A percentile compares a stretch with the other conserved stretches of the same genome.
phyloP scores from a whole-genome alignment of 2,888 invertebrate genomes.

The Pyrocoelia pectoralis region DNA sequence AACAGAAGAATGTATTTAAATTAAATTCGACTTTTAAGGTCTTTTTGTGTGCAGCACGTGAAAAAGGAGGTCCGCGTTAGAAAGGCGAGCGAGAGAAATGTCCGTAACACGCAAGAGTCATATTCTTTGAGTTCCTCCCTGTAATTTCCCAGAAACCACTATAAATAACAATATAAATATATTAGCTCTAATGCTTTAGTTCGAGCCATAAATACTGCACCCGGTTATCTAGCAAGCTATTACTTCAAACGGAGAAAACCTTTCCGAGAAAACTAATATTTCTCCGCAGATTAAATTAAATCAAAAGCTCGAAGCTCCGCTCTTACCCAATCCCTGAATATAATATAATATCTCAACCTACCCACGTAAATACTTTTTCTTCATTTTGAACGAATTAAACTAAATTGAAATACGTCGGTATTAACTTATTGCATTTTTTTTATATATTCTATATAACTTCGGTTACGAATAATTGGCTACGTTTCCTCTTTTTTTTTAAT shows the following conservation, averaged over 20 bases:
- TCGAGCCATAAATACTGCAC: constrained; percentile 55
- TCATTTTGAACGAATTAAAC: constrained; percentile 59
- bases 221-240: constrained; percentile 48
- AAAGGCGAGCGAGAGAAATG: constrained; percentile 40
- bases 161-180: constrained; percentile 59
- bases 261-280: constrained; percentile 58
- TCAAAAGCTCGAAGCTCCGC: constrained; percentile 55
- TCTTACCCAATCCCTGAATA: constrained; percentile 52
- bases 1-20: constrained; percentile 43
- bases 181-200: constrained; percentile 57
- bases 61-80: constrained; percentile 1
- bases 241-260: constrained; percentile 53
- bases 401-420: constrained; percentile 60
- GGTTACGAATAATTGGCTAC: constrained; percentile 46
- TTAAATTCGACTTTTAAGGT: constrained; percentile 40
- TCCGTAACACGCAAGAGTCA: constrained; percentile 46
- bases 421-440: constrained; percentile 56
- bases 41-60: constrained; percentile 15
- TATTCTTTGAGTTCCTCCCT: constrained; percentile 44
- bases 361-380: constrained; percentile 58
- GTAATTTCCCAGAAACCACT: constrained; percentile 54
- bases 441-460: constrained; percentile 28
- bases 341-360: constrained; percentile 56
- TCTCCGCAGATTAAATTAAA: constrained; percentile 61
- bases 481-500: constrained; percentile 25